Evolutionary conservation across 2,797 vertebrate species (phyloP).

Genomic region (Parotocinclus haroldoi): DNA sequence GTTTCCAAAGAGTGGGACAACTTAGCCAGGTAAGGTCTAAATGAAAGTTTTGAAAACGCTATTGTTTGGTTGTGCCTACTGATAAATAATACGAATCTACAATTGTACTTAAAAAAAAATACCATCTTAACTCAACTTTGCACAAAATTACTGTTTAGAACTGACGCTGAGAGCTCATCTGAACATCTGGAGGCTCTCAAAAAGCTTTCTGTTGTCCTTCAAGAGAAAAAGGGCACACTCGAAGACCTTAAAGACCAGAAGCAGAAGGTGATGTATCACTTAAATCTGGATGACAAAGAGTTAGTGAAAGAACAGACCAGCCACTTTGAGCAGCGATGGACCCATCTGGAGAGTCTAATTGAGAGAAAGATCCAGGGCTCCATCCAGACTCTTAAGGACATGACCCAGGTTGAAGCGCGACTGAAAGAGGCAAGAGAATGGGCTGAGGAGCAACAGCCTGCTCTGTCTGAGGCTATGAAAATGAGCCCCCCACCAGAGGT

Average conservation of each 20-base stretch:
- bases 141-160: conserved; percentile 64
- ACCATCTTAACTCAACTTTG: not conserved
- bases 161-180: conserved; percentile 91
- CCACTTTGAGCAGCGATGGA: conserved; percentile 91
- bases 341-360: conserved; percentile 85
- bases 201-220: conserved; percentile 79
- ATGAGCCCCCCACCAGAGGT: conserved; percentile 87
- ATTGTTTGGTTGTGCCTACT: not conserved
- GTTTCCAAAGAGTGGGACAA: conserved; percentile 96
- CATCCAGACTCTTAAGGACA: conserved; percentile 83
- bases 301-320: conserved; percentile 89
- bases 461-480: conserved; percentile 80
- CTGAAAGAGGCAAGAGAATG: conserved; percentile 88
- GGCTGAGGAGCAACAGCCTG: conserved; percentile 88
- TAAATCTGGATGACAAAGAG: conserved; percentile 91
- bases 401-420: conserved; percentile 76
- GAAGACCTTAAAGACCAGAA: conserved; percentile 89
- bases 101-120: conserved; percentile 3
- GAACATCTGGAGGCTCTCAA: conserved; percentile 86
- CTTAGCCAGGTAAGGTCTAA: conserved; percentile 81
- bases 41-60: not conserved
- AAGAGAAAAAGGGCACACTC: conserved; percentile 81
- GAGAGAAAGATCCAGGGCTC: conserved; percentile 88
- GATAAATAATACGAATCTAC: no score
- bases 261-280: conserved; percentile 83